Percentiles rank a stretch among this genome's conserved stretches.
phyloP scores from a whole-genome alignment of 2,797 vertebrate genomes.

The Gouania willdenowi region DNA sequence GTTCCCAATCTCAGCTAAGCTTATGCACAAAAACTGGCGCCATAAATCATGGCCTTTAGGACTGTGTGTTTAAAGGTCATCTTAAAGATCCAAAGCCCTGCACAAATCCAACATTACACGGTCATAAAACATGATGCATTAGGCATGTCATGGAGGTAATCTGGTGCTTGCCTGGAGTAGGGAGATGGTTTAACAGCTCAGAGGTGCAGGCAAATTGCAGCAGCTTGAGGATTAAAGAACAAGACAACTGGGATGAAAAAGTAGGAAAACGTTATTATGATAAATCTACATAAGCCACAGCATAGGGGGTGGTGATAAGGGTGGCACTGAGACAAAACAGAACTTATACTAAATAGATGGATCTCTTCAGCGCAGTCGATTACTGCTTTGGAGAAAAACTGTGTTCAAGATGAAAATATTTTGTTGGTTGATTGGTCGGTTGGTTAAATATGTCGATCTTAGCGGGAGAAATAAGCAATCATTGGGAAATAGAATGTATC shows the following conservation, averaged over 20 bases:
- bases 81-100: slow-evolving; percentile 52
- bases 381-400: background rate
- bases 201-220: no score
- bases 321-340: background rate
- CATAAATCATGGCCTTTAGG: slow-evolving; percentile 52
- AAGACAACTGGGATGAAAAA: slow-evolving; percentile 3
- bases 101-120: slow-evolving; percentile 50
- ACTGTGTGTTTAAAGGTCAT: slow-evolving; percentile 49
- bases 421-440: no score
- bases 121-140: slow-evolving; percentile 65
- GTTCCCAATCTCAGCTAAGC: slow-evolving; percentile 16
- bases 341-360: no score
- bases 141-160: slow-evolving; percentile 46
- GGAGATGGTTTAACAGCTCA: slow-evolving; percentile 10
- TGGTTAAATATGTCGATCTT: no score
- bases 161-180: slow-evolving; percentile 19
- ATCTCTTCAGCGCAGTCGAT: no score
- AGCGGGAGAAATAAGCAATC: no score
- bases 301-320: background rate
- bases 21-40: slow-evolving; percentile 11
- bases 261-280: background rate
- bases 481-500: no score
- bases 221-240: slow-evolving; percentile 1
- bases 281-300: background rate
- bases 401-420: no score